A percentile compares a stretch with the other conserved stretches of the same genome.
Conservation (phyloP, 2,797 vertebrate species). For the Crypturellus tataupa region DNA sequence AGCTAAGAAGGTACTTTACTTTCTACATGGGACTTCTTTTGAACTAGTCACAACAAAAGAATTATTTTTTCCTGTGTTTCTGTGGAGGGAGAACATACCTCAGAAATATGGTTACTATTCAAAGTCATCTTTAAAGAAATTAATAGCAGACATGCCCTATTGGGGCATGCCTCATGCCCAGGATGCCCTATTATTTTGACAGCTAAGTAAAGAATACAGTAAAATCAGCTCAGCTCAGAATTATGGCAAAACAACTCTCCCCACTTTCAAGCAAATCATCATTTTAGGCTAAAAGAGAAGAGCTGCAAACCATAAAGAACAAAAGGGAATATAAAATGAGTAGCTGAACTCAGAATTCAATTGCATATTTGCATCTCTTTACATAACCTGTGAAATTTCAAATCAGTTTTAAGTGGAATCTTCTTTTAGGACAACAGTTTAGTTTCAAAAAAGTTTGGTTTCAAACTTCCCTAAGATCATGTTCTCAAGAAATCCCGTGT, state of each 20-base stretch:
- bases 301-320: not conserved
- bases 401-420: not conserved
- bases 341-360: not conserved
- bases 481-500: not conserved
- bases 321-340: not conserved
- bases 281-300: not conserved
- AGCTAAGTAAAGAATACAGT: not conserved
- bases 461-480: not conserved
- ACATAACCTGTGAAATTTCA: not conserved
- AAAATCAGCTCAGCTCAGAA: not conserved
- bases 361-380: not conserved
- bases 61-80: not conserved
- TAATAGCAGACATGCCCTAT: not conserved
- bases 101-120: not conserved
- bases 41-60: not conserved
- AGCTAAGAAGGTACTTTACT: not conserved
- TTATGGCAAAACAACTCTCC: not conserved
- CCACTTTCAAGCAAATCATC: not conserved
- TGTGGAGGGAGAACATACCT: not conserved
- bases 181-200: not conserved
- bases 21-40: not conserved
- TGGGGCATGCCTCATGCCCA: too few species aligned
- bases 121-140: not conserved
- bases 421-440: not conserved
- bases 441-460: not conserved